Percentiles rank a stretch among this genome's conserved stretches.
These are phyloP conservation scores for Achroia grisella DNA, from an alignment of 1,140 invertebrate genomes.

Conservation along the genomic window DNA sequence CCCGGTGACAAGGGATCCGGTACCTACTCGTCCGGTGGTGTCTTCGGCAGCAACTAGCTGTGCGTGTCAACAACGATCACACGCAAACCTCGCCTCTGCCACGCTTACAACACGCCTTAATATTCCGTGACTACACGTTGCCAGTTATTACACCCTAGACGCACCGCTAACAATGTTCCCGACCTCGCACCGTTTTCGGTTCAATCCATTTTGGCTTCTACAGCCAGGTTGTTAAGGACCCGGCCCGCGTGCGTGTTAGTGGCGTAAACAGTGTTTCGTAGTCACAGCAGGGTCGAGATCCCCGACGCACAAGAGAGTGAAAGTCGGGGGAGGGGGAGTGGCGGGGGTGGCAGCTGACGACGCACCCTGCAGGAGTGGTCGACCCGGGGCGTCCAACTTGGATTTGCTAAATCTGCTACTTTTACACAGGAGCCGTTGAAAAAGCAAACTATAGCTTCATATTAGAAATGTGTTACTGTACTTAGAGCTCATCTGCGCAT, in stretches of 20 bases:
- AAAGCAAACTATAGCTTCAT: conserved; percentile 25
- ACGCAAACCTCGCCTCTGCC: conserved; percentile 36
- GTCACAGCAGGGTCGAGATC: conserved; percentile 44
- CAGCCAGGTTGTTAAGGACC: conserved; percentile 12
- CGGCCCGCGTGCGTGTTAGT: conserved; percentile 19
- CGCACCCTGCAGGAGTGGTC: conserved; percentile 61
- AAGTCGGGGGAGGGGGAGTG: conserved; percentile 53
- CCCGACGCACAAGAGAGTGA: conserved; percentile 65
- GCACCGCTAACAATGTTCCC: conserved; percentile 53
- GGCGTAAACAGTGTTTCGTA: conserved; percentile 44
- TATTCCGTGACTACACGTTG: conserved; percentile 26
- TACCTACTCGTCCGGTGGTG: conserved; percentile 58
- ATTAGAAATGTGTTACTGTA: conserved; percentile 1
- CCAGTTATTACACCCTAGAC: conserved; percentile 57
- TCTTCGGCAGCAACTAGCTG: conserved; percentile 52
- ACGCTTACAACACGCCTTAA: conserved; percentile 19
- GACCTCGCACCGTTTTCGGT: conserved; percentile 42
- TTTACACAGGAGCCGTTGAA: conserved; percentile 42
- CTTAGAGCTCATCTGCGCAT: not conserved
- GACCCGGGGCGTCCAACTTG: conserved; percentile 60
- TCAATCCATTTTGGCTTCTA: conserved; percentile 36
- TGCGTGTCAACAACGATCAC: conserved; percentile 33
- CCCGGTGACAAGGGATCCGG: conserved; percentile 54
- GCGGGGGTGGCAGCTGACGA: conserved; percentile 34
- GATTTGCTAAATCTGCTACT: conserved; percentile 68